Percentiles rank a stretch among this genome's conserved stretches.
Evolutionary conservation across 2,113 vertebrate species (phyloP).

Genomic region (Platycercus adscitus): DNA sequence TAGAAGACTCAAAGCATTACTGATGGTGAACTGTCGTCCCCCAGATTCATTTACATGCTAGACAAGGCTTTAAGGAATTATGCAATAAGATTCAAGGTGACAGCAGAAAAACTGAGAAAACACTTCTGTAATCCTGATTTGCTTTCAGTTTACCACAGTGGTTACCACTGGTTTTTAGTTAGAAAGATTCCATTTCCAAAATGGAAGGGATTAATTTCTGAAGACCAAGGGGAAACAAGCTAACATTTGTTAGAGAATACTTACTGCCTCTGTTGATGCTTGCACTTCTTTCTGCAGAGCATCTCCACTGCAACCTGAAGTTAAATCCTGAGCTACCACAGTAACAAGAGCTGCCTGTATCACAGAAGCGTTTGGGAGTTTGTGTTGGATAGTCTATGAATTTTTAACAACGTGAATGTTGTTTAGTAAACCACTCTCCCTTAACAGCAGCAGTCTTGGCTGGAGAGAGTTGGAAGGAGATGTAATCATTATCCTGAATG

Average conservation of each 20-base stretch:
- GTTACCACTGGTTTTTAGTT: not conserved
- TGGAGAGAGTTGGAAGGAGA: not conserved
- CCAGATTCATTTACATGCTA: slow-evolving; percentile 45
- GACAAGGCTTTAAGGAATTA: slow-evolving; percentile 57
- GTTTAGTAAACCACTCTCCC: not conserved
- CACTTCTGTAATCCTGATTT: not conserved
- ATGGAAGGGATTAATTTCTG: not conserved
- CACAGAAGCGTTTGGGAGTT: not conserved
- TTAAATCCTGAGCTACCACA: not conserved
- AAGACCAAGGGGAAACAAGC: not conserved
- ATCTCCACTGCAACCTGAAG: not conserved
- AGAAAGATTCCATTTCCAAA: not conserved
- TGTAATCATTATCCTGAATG: not conserved
- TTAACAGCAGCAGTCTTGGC: not conserved
- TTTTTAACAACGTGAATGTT: not conserved
- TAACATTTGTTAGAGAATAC: not conserved
- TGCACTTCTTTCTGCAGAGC: not conserved
- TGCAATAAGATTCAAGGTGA: slow-evolving; percentile 64
- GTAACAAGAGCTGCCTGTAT: not conserved
- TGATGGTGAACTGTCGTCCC: slow-evolving; percentile 43
- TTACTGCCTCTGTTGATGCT: not conserved
- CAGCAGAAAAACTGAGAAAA: slow-evolving; percentile 32
- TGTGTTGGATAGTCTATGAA: not conserved
- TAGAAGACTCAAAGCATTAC: slow-evolving; percentile 19
- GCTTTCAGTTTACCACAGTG: not conserved